phyloP scores from a whole-genome alignment of 2,888 invertebrate species.

The Drosophila kanekoi region DNA sequence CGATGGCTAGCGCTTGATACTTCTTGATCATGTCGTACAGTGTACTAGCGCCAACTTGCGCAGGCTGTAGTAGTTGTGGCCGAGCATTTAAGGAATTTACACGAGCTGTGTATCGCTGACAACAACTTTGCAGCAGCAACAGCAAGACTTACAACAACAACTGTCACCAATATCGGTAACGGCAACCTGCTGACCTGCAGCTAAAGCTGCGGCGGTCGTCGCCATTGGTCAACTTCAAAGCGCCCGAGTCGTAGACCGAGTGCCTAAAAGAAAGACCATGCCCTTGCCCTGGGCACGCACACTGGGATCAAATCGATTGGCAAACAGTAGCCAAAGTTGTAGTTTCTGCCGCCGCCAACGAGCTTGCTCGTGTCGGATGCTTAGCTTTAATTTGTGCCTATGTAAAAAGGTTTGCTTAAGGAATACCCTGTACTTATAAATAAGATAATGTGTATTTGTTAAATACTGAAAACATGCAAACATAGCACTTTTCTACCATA shows the following conservation, averaged over 20 bases:
- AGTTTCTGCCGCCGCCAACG: constrained; percentile 8
- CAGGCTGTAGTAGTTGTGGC: constrained; percentile 36
- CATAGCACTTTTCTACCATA: no score
- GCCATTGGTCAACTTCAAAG: constrained; percentile 67
- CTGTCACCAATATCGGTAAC: constrained; percentile 44
- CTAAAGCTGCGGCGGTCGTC: constrained; percentile 32
- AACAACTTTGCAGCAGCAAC: constrained; percentile 43
- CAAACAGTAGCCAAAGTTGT: constrained; percentile 72
- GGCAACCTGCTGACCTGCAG: constrained; percentile 78
- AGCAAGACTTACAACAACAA: constrained; percentile 32
- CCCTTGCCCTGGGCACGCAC: constrained; percentile 52
- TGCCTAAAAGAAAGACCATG: constrained; percentile 37
- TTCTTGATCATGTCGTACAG: constrained; percentile 59
- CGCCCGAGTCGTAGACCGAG: constrained; percentile 32
- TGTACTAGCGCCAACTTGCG: constrained; percentile 38
- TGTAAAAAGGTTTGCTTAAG: constrained; percentile 40
- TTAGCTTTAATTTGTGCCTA: constrained; percentile 66
- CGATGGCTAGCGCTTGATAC: constrained; percentile 46
- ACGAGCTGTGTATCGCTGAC: constrained; percentile 75
- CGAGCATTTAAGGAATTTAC: constrained; percentile 81
- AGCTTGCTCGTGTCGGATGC: constrained; percentile 32
- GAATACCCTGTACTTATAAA: neutral
- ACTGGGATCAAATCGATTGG: constrained; percentile 64
- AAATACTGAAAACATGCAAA: no score
- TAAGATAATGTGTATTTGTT: neutral